Evolutionary conservation across 2,113 vertebrate genomes (phyloP).

Genomic region (Apistogramma diplotaenia): DNA sequence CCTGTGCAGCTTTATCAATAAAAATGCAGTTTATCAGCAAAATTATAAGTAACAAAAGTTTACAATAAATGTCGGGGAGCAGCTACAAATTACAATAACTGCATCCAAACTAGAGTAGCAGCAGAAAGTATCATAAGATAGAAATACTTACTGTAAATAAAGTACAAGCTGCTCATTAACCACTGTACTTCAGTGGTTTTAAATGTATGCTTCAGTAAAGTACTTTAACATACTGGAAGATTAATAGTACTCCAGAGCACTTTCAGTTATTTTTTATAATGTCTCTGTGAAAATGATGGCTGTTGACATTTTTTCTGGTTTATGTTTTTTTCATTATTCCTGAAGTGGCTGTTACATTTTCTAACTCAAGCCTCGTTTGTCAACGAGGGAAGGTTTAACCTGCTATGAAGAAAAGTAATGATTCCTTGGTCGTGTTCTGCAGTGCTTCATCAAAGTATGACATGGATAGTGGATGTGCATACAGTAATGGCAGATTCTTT

Average conservation of each 20-base stretch:
- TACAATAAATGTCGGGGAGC: not conserved
- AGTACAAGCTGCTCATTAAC: too few species aligned
- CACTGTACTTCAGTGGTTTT: too few species aligned
- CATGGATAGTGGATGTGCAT: not conserved
- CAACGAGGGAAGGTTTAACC: not conserved
- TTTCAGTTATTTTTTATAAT: not conserved
- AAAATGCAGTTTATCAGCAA: not conserved
- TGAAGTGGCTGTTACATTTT: not conserved
- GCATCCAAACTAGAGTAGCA: not conserved
- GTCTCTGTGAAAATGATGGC: not conserved
- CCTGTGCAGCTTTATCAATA: not conserved
- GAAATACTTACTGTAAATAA: not conserved
- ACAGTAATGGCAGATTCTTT: not conserved
- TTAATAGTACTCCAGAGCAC: not conserved
- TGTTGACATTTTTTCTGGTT: not conserved
- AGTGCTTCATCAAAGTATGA: not conserved
- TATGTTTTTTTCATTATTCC: not conserved
- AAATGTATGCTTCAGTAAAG: not conserved
- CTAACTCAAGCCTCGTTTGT: not conserved
- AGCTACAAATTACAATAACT: not conserved
- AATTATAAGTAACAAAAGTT: not conserved
- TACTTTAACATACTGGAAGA: not conserved
- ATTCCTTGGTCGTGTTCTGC: not conserved
- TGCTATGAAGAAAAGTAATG: not conserved
- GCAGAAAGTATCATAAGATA: not conserved